Conservation (phyloP, 2,888 invertebrate genomes). For the Xestia ashworthii region DNA sequence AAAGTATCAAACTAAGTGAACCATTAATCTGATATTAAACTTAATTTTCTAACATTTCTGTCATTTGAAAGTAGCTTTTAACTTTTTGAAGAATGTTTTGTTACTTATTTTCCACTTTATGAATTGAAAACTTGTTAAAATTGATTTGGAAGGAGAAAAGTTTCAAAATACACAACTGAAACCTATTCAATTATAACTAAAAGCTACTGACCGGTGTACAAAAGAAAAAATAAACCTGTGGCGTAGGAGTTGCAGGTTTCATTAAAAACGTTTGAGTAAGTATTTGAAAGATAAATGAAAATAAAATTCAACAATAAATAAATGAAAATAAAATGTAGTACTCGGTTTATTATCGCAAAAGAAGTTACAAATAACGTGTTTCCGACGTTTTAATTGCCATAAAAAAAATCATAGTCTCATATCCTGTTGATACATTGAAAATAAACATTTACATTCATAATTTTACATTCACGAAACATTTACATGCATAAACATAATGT, state of each 20-base stretch:
- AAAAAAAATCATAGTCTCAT: neutral
- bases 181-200: neutral
- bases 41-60: neutral
- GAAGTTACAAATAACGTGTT: neutral
- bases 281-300: neutral
- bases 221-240: neutral
- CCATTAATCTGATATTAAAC: constrained; percentile 6
- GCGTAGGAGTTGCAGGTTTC: neutral
- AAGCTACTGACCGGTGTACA: neutral
- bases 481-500: neutral
- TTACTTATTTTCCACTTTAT: constrained; percentile 7
- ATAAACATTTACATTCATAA: constrained; percentile 14
- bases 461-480: constrained; percentile 3
- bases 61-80: neutral
- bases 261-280: neutral
- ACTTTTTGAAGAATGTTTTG: neutral
- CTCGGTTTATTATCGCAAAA: neutral
- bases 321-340: neutral
- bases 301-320: neutral
- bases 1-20: constrained; percentile 16
- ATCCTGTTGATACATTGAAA: neutral
- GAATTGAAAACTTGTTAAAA: neutral
- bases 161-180: neutral
- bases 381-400: constrained; percentile 9
- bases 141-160: neutral